A percentile compares a stretch with the other conserved stretches of the same genome.
phyloP scores from a whole-genome alignment of 2,888 invertebrate genomes.

The Limnephilus auricula region DNA sequence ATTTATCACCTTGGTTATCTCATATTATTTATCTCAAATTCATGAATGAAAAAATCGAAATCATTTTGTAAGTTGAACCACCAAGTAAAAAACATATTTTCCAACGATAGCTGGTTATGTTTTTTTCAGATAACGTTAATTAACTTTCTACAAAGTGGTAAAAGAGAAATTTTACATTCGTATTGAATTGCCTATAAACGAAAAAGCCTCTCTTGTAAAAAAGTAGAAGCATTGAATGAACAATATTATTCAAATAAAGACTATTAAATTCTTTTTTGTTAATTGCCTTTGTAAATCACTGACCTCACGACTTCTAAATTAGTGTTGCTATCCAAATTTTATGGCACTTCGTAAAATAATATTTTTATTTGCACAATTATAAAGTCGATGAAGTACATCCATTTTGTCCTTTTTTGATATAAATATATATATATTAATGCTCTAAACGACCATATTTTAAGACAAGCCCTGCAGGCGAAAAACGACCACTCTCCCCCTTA shows the following conservation, averaged over 20 bases:
- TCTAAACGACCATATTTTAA: too few species aligned
- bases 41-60: conserved; percentile 1
- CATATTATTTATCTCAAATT: neutral
- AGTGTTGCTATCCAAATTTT: neutral
- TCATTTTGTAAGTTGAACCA: neutral
- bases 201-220: neutral
- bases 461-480: too few species aligned
- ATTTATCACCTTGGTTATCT: neutral
- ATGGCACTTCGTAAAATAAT: neutral
- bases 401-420: neutral
- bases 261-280: neutral
- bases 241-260: neutral
- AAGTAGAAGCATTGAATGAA: neutral
- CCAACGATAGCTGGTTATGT: neutral
- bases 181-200: neutral
- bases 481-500: too few species aligned
- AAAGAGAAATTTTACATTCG: neutral
- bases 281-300: neutral
- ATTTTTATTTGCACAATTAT: neutral
- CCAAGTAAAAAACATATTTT: neutral
- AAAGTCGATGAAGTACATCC: neutral
- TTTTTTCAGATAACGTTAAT: neutral
- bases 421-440: too few species aligned
- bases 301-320: neutral
- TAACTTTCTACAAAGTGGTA: neutral